Evolutionary conservation across 2,797 vertebrate genomes (phyloP), one percentile per base, ranked within the genome.

Genomic region (Neosalanx taihuensis): DNA sequence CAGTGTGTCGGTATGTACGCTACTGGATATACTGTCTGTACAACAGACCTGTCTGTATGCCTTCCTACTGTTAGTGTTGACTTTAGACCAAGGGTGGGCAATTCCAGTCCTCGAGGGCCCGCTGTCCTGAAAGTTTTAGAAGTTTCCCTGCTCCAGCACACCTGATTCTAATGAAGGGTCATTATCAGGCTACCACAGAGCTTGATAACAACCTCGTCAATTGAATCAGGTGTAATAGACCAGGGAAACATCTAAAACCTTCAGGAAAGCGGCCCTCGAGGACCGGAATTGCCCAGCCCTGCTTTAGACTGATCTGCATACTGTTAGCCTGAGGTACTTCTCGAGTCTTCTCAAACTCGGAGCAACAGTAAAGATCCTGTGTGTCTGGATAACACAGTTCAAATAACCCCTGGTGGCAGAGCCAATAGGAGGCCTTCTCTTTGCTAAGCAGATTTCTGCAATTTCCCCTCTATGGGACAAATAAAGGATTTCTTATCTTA

Each of bases 1-100:
- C 92, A 91, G 41, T 98, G 97, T 84, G 88, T 91, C 13, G 96
- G 96, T 98, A 92, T 59, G 94, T 93, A 15, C 13, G 60, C 10
- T 13, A 2, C 5, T 33, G 29, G 15, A 15, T 31, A 30, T 33
- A n/a, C 17, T 17, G 30, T 9, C 9, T 63, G 30, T 63, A 33
- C 31, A n/a, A 4, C 7, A 18, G 31, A 35, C 26, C 30, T 62
- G 30, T 17, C 31, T 23, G 60, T 62, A 30, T 62, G 60, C 60
- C 7, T 63, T 64, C 31, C 33, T 10, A 33, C 5, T 26, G 23
- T 26, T 26, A 26, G 23, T 26, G 23, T 26, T 26, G 31, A 64
- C 62, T 33, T n/a, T 37, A 33, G 33, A 41, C 62, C 23, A 26
- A 26, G 23, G 23, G 23, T 26, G 23, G 23, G 23, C 23, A 26